These are phyloP conservation scores for Solen grandis DNA, from an alignment of 1,140 invertebrate genomes.

Conservation along the genomic window DNA sequence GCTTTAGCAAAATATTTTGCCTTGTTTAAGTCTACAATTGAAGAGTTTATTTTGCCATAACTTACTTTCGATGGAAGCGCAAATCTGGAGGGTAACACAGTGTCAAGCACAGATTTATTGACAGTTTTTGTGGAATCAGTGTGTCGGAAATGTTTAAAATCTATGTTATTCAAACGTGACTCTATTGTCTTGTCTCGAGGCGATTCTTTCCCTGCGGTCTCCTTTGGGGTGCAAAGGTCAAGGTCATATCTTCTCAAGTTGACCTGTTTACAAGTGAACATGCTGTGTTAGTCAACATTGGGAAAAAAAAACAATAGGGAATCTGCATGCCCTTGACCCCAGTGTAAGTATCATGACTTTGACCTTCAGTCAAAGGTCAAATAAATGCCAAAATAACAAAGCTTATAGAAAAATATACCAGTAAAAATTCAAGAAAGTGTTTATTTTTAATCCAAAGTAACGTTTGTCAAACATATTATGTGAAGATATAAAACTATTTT, in stretches of 20 bases:
- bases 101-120: constrained; percentile 55
- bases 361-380: too few species aligned
- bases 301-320: too few species aligned
- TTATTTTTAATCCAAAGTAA: too few species aligned
- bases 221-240: neutral
- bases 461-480: too few species aligned
- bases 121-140: constrained; percentile 37
- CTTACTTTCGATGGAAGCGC: constrained; percentile 65
- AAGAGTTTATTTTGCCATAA: neutral
- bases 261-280: neutral
- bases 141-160: neutral
- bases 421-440: too few species aligned
- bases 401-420: too few species aligned
- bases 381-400: too few species aligned
- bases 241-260: neutral
- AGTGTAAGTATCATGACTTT: too few species aligned
- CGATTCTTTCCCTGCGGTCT: neutral
- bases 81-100: constrained; percentile 62
- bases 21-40: too few species aligned
- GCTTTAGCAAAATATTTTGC: neutral
- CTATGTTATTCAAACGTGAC: neutral
- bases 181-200: neutral
- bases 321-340: too few species aligned
- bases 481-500: too few species aligned
- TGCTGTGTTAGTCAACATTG: neutral